Conservation (phyloP, 2,797 vertebrate species). For the Miichthys miiuy region DNA sequence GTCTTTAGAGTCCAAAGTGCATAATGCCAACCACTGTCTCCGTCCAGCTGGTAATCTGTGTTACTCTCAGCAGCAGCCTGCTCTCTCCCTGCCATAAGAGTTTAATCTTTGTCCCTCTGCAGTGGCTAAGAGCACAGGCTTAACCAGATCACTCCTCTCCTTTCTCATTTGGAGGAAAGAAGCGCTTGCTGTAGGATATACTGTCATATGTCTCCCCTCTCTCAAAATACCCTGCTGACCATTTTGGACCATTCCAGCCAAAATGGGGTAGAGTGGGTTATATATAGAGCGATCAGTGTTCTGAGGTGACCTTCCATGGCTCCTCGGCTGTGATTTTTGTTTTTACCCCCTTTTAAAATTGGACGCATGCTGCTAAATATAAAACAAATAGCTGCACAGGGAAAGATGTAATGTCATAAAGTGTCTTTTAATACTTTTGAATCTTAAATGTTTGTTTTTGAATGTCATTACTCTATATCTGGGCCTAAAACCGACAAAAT, state of each 20-base stretch:
- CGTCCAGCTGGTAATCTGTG: constrained; percentile 76
- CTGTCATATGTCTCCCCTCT: constrained; percentile 61
- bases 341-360: constrained; percentile 12
- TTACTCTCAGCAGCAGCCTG: constrained; percentile 67
- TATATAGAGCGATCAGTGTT: constrained; percentile 29
- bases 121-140: constrained; percentile 77
- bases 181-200: constrained; percentile 66
- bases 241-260: constrained; percentile 57
- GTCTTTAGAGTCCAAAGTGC: constrained; percentile 46
- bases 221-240: constrained; percentile 65
- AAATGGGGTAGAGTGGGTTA: constrained; percentile 60
- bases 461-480: neutral
- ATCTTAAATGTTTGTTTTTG: neutral
- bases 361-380: neutral
- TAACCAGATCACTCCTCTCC: constrained; percentile 75
- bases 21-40: constrained; percentile 57
- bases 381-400: neutral
- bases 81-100: constrained; percentile 73
- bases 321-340: neutral
- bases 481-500: neutral
- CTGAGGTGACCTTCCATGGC: constrained; percentile 50
- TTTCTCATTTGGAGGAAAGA: constrained; percentile 73
- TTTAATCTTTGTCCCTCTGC: constrained; percentile 78
- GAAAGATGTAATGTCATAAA: neutral
- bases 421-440: neutral